Conservation (phyloP, 2,888 invertebrate species). For the Ligdia adustata region DNA sequence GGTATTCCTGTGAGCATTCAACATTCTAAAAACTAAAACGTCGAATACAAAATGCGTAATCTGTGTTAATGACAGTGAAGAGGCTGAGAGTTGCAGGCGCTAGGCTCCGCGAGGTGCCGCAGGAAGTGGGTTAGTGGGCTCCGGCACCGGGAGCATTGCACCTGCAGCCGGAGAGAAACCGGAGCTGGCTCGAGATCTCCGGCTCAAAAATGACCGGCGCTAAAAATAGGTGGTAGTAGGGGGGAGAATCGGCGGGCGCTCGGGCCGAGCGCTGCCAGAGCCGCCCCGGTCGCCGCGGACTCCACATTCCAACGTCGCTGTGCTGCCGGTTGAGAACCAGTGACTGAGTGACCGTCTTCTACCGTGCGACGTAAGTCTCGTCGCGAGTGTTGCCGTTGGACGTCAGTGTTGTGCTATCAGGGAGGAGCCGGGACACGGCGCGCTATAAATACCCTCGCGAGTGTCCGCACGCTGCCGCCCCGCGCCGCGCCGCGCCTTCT, state of each 20-base stretch:
- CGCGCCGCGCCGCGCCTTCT: conserved; percentile 66
- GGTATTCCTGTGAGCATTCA: too few species aligned
- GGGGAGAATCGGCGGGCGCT: conserved; percentile 43
- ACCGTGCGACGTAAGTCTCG: conserved; percentile 83
- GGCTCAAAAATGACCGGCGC: conserved; percentile 73
- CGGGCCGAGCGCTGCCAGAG: conserved; percentile 71
- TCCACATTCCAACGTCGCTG: conserved; percentile 87
- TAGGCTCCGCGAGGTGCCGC: neutral
- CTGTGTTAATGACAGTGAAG: too few species aligned
- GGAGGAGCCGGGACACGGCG: conserved; percentile 44
- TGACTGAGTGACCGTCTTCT: conserved; percentile 80
- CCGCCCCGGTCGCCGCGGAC: conserved; percentile 88
- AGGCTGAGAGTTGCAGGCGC: too few species aligned
- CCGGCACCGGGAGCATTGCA: conserved; percentile 47
- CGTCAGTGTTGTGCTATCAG: conserved; percentile 44
- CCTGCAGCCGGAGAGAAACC: conserved; percentile 66
- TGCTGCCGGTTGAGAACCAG: conserved; percentile 75
- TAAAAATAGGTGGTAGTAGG: conserved; percentile 62
- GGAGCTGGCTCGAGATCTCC: conserved; percentile 73
- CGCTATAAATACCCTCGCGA: conserved; percentile 65
- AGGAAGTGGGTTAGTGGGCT: conserved; percentile 38
- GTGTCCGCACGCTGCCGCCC: conserved; percentile 54
- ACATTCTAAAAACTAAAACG: too few species aligned
- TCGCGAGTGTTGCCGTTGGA: conserved; percentile 65
- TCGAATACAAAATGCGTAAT: too few species aligned